A percentile compares a stretch with the other conserved stretches of the same genome.
Conservation (phyloP, 2,113 vertebrate genomes). For the Aspiorhynchus laticeps region DNA sequence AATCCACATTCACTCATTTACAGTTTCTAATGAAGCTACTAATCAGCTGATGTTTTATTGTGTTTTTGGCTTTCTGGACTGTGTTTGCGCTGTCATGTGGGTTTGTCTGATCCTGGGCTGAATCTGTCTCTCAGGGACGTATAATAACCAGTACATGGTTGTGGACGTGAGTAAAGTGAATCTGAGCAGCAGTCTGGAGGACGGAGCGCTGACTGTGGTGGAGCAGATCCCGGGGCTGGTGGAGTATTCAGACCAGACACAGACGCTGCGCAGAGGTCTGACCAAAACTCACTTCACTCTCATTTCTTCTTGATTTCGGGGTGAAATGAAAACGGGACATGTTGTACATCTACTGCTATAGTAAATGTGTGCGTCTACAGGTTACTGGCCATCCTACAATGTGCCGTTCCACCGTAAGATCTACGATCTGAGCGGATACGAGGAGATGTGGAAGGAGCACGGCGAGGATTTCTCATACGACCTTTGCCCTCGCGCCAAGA, state of each 20-base stretch:
- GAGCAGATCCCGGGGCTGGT: constrained; percentile 91
- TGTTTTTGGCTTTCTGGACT: neutral
- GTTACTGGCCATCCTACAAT: constrained; percentile 95
- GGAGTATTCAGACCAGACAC: constrained; percentile 88
- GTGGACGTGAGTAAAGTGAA: constrained; percentile 86
- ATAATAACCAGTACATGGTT: constrained; percentile 95
- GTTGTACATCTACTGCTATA: neutral
- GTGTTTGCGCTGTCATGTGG: neutral
- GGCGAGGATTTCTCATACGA: constrained; percentile 91
- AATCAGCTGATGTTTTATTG: neutral
- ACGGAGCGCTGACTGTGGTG: constrained; percentile 83
- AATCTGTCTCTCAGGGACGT: constrained; percentile 78
- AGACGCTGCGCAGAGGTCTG: constrained; percentile 84
- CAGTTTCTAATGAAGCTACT: neutral
- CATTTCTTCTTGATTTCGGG: neutral
- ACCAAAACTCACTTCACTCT: neutral
- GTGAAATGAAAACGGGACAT: neutral
- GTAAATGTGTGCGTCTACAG: constrained; percentile 63
- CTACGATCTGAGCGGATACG: constrained; percentile 87
- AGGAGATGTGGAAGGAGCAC: constrained; percentile 71
- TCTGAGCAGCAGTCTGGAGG: constrained; percentile 73
- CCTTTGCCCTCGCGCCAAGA: constrained; percentile 91
- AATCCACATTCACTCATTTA: neutral
- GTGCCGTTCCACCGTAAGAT: constrained; percentile 88
- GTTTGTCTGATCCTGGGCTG: neutral